Base-by-base conservation (phyloP, 2,797 vertebrate genomes). In the Denticeps clupeoides region DNA sequence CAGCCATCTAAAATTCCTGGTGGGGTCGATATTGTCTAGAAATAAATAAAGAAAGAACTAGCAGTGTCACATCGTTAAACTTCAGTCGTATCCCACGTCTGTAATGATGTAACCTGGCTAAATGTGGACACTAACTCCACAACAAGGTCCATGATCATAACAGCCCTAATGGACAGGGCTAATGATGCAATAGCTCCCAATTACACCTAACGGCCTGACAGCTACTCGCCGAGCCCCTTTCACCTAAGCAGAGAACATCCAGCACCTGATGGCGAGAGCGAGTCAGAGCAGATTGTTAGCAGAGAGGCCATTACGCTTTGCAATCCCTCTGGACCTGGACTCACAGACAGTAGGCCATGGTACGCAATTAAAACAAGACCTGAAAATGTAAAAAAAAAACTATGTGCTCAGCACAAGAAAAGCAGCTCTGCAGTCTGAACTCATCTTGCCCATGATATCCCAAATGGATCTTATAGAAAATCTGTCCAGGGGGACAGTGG, bases 121-220 rank as follows among this genome's bases (percentile, higher is more conserved):
- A 78, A 80, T 51, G 71, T 64, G 75, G 65, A 72, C 64, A 49
- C 67, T 55, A 67, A 68, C 56, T 64, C 64, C 54, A 60, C 63
- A 56, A 71, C 70, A 74, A 62, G 69, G 72, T 72, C 73, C 72
- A 71, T 65, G 67, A 77, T 78, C 74, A 79, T 79, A 81, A 75
- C 69, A 63, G 67, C 63, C 58, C 71, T 75, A 79, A 80, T 73
- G 72, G 73, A 57, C 69, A 74, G 60, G 69, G 73, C 67, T 79
- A 82, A 81, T 78, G 73, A 74, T 75, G 65, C 75, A 77, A 72
- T 70, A 65, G 74, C 65, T 67, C 65, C 68, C 77, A 72, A 73
- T 76, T 80, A 77, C 69, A 71, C 68, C 48, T 45, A 54, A 62
- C 58, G 74, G 53, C 70, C 65, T 82, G 80, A 81, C 79, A 82